phyloP scores from a whole-genome alignment of 2,113 vertebrate species.

The Megaceryle torquata region DNA sequence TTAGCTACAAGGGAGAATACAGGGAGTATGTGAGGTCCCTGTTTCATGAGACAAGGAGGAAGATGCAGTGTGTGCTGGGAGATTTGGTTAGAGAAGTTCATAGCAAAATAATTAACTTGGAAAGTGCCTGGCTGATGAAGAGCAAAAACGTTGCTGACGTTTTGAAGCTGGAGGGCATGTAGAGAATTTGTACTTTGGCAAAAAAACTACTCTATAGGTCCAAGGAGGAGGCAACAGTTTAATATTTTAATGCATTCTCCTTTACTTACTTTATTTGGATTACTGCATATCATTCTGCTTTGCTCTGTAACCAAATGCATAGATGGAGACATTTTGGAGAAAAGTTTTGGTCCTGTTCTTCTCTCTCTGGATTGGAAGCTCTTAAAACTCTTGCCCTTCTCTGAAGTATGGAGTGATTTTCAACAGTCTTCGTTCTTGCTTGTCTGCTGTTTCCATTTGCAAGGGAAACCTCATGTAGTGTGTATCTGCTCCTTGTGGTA shows the following conservation, averaged over 20 bases:
- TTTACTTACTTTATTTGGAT: not conserved
- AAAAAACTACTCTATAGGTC: not conserved
- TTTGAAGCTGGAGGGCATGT: not conserved
- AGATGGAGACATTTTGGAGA: not conserved
- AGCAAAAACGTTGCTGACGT: not conserved
- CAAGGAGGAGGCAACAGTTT: not conserved
- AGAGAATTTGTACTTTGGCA: conserved; percentile 10
- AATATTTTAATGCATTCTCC: not conserved
- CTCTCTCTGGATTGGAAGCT: not conserved
- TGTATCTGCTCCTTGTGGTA: not conserved
- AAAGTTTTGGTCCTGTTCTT: not conserved
- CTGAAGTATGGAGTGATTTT: not conserved
- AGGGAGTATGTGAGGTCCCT: not conserved
- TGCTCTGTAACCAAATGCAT: not conserved
- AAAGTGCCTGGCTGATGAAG: not conserved
- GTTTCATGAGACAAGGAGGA: not conserved
- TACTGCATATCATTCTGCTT: not conserved
- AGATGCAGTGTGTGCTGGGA: not conserved
- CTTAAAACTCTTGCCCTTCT: not conserved
- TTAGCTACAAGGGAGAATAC: not conserved
- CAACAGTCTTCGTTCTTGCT: not conserved
- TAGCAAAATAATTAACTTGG: not conserved
- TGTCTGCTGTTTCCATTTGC: not conserved
- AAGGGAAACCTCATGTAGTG: not conserved
- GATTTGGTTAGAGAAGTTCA: not conserved